These are phyloP conservation scores for Scomber japonicus DNA, from an alignment of 2,113 vertebrate genomes.

Conservation along the genomic window DNA sequence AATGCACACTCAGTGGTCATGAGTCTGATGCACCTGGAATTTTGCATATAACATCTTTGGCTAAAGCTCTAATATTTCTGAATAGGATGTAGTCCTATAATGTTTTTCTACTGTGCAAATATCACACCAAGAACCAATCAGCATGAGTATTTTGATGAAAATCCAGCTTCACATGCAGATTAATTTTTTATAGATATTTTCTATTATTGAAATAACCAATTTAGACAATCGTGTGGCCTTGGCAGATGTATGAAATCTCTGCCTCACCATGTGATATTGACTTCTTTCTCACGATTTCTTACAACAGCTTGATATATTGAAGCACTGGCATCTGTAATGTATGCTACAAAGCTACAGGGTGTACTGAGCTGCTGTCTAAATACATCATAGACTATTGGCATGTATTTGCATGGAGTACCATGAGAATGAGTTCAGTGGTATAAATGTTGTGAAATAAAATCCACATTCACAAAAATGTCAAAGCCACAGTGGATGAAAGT, in stretches of 20 bases:
- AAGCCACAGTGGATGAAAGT: slow-evolving; percentile 17
- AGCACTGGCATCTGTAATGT: background rate
- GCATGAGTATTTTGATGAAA: no score
- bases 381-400: slow-evolving; percentile 14
- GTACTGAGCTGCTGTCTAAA: slow-evolving; percentile 30
- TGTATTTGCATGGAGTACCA: background rate
- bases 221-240: background rate
- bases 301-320: slow-evolving; percentile 17
- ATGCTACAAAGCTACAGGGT: slow-evolving; percentile 12
- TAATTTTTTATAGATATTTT: no score
- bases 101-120: no score
- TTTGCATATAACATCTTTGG: no score
- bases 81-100: no score
- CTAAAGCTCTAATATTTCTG: no score
- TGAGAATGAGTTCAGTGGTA: slow-evolving; percentile 15
- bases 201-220: background rate
- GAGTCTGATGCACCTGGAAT: no score
- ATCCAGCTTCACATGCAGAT: no score
- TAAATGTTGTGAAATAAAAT: slow-evolving; percentile 30
- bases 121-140: no score
- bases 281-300: slow-evolving; percentile 23
- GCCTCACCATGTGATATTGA: slow-evolving; percentile 4
- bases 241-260: background rate
- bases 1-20: no score
- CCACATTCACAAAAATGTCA: slow-evolving; percentile 22